Conservation (phyloP, 2,797 vertebrate species). For the Betta splendens region DNA sequence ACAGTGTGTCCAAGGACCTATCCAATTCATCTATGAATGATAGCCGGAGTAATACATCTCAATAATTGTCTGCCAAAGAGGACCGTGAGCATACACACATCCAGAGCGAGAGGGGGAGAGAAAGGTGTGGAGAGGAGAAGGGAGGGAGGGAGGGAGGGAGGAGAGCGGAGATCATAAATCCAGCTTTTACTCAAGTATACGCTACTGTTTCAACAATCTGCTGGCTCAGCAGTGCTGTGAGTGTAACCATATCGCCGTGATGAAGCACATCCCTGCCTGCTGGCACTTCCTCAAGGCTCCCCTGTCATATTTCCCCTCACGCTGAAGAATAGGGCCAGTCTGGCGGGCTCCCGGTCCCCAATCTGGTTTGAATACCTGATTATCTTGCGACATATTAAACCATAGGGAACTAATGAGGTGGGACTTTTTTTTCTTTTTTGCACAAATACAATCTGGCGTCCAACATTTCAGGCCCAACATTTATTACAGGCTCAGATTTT, state of each 20-base stretch:
- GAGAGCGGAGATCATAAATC: conserved; percentile 63
- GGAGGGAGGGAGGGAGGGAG: conserved; percentile 13
- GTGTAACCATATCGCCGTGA: conserved; percentile 70
- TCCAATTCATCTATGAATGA: conserved; percentile 52
- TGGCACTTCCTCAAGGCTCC: conserved; percentile 66
- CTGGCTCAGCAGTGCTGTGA: conserved; percentile 72
- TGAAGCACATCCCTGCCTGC: conserved; percentile 64
- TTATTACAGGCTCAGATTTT: conserved; percentile 5
- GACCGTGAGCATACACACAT: background rate
- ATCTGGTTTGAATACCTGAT: conserved; percentile 41
- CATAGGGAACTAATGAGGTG: background rate
- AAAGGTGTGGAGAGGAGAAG: background rate
- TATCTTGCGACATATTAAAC: conserved; percentile 21
- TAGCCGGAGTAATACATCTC: conserved; percentile 52
- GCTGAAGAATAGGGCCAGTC: conserved; percentile 35
- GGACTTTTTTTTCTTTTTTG: background rate
- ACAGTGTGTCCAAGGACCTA: conserved; percentile 38
- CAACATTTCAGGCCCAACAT: conserved; percentile 10
- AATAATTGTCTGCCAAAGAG: conserved; percentile 55
- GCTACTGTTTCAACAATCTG: conserved; percentile 67
- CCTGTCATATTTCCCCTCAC: conserved; percentile 50
- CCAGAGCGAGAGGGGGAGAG: background rate
- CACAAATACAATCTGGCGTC: background rate
- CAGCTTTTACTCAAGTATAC: conserved; percentile 68
- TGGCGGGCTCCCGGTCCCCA: conserved; percentile 28